A percentile compares a stretch with the other conserved stretches of the same genome.
Evolutionary conservation across 2,888 invertebrate genomes (phyloP).

Genomic region (Temnothorax ravouxi): DNA sequence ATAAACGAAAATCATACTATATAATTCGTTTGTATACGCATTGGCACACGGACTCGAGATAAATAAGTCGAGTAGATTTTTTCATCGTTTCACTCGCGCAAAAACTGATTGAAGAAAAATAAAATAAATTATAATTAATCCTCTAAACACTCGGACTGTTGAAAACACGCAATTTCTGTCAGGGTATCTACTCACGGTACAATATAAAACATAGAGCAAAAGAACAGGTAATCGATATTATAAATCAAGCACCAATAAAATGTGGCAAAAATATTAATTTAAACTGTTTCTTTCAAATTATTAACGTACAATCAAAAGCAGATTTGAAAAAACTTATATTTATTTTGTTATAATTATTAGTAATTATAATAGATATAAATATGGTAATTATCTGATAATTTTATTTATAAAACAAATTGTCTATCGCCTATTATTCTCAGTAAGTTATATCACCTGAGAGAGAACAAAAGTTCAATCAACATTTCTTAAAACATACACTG

Average conservation of each 20-base stretch:
- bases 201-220: not conserved
- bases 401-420: conserved; percentile 24
- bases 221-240: not conserved
- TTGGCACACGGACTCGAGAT: not conserved
- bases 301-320: not conserved
- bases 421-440: conserved; percentile 2
- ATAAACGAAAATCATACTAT: not conserved
- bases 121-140: conserved; percentile 1
- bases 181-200: not conserved
- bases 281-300: not conserved
- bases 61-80: not conserved
- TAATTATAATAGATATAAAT: not conserved
- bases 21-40: not conserved
- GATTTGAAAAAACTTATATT: conserved; percentile 3
- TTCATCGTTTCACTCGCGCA: not conserved
- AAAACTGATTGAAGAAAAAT: not conserved
- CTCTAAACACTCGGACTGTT: not conserved
- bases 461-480: conserved; percentile 1
- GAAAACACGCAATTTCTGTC: not conserved
- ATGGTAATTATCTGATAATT: not conserved
- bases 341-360: conserved; percentile 16
- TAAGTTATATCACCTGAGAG: not conserved
- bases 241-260: not conserved
- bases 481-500: conserved; percentile 28
- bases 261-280: not conserved